Evolutionary conservation across 1,140 invertebrate species (phyloP), one percentile per base, ranked within the genome.

Genomic region (Orchesella cincta): DNA sequence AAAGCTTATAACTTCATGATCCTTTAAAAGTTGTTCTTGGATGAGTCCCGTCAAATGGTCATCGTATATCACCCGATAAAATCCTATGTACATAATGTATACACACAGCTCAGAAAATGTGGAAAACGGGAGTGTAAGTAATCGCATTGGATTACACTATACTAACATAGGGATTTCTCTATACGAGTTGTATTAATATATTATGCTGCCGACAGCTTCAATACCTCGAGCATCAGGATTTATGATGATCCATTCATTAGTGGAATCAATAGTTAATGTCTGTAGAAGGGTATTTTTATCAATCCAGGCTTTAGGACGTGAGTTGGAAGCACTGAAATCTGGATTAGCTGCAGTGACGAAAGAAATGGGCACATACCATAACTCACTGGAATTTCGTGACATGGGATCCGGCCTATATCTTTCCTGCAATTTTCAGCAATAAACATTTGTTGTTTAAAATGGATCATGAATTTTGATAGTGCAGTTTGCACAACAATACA

Each of bases 11-110:
- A 85, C 85, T 70, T 89, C 83, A 2, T 83, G 81, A n/a, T 86
- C 85, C 72, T 89, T 84, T 76, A 89, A 88, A 3, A 95, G 83
- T 77, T 94, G 89, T 3, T 88, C 84, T 0, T 89, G 90, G 14
- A 95, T 86, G 76, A 92, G 83, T 67, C 90, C 84, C 93, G 93
- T 94, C 83, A 95, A 95, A 1, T 85, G 84, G 39, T 87, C 82
- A 79, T 95, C 93, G 82, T 95, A 95, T 83, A 94, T 94, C 0
- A 94, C 90, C 39, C 92, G 88, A 83, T 94, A 95, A 81, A 92
- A 94, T 28, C 92, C 93, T 89, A 39, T 36, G 18, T n/a, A n/a
- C n/a, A n/a, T n/a, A n/a, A n/a, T n/a, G n/a, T n/a, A n/a, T n/a
- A n/a, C n/a, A n/a, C n/a, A n/a, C n/a, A n/a, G n/a, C n/a, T n/a